Evolutionary conservation across 2,888 invertebrate genomes (phyloP), one percentile per base, ranked within the genome.

Genomic region (Diarsia brunnea): DNA sequence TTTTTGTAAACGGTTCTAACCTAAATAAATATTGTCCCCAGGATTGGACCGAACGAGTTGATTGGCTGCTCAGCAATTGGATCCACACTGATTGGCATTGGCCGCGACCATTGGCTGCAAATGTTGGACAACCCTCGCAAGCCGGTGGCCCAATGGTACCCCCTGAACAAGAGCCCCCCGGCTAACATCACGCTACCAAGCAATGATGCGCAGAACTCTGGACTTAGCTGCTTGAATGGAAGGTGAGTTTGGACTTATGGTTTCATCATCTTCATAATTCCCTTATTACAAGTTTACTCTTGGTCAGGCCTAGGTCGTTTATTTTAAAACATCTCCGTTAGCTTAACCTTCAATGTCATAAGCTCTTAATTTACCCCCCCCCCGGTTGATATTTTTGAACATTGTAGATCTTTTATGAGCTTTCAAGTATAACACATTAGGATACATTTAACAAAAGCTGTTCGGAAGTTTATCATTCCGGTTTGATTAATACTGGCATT

Each of bases 51-150:
- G 51, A 98, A 99, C 92, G 98, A 99, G 92, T 95, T 98, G 84
- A 98, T 99, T 96, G 99, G 99, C 8, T 98, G 98, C 92, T 98
- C 98, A 3, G 98, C 98, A n/a, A 98, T 98, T 74, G 98, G 98
- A 0, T 97, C 98, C 0, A 97, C 97, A 75, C 97, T 98, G 89
- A 97, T 98, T 74, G 98, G 98, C 8, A 97, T 98, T 51, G 98
- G 98, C 0, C 97, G 98, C 65, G 98, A 98, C 91, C 98, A 98
- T 90, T 98, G 98, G 98, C 96, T 98, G 75, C 98, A 98, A 94
- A 96, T 98, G 98, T 91, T 98, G 91, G 98, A 98, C 92, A 98
- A 98, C 94, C 98, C 98, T 14, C 96, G 98, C 79, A 98, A 98
- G 93, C 98, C 98, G 0, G 98, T 98, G 14, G 98, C 98, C 1